Evolutionary conservation across 2,797 vertebrate genomes (phyloP).

Genomic region (Chelon auratus): DNA sequence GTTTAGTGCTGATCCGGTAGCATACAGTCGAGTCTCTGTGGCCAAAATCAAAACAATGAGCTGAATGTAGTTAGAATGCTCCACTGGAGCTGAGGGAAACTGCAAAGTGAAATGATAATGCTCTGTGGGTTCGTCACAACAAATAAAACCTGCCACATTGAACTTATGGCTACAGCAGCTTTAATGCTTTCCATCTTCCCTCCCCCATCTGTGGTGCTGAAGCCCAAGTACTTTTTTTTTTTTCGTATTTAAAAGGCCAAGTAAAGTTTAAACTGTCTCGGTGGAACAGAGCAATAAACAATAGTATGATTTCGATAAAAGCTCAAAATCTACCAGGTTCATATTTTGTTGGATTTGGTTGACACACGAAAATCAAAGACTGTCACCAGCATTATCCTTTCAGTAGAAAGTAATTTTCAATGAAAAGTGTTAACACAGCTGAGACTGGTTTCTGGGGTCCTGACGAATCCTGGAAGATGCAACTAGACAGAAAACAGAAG

Average conservation of each 20-base stretch:
- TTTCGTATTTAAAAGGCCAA: too few species aligned
- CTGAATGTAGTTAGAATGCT: too few species aligned
- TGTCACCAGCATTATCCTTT: neutral
- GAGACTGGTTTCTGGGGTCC: constrained; percentile 7
- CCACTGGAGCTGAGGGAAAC: too few species aligned
- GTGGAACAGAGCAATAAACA: neutral
- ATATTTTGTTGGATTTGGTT: neutral
- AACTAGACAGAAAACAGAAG: constrained; percentile 9
- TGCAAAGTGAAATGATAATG: too few species aligned
- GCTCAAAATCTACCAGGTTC: neutral
- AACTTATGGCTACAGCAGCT: neutral
- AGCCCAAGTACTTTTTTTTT: neutral
- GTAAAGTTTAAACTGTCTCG: neutral
- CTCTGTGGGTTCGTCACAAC: too few species aligned
- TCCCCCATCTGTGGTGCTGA: neutral
- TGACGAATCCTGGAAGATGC: constrained; percentile 22
- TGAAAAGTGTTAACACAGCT: constrained; percentile 24
- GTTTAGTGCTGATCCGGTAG: too few species aligned
- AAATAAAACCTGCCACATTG: too few species aligned
- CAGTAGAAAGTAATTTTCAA: constrained; percentile 10
- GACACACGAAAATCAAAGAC: neutral
- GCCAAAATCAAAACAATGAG: too few species aligned
- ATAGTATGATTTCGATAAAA: neutral
- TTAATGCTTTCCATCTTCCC: neutral
- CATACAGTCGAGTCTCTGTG: too few species aligned